Percentiles rank a stretch among this genome's conserved stretches.
Conservation (phyloP, 2,888 invertebrate species). For the Meteorus cinctellus region DNA sequence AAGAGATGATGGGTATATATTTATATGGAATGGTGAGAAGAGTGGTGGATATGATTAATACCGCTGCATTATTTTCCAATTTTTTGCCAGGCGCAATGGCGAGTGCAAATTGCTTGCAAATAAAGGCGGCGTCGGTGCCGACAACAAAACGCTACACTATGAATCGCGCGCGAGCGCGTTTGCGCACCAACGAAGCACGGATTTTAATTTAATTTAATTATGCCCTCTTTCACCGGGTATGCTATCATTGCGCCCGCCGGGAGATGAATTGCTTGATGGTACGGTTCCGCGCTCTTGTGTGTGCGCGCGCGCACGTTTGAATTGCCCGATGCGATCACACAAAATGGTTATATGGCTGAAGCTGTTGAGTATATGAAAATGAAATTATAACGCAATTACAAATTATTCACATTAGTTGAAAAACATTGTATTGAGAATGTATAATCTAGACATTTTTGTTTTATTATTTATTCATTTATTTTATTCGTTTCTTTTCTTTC, state of each 20-base stretch:
- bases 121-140: conserved; percentile 59
- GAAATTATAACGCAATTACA: conserved; percentile 8
- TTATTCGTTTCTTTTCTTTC: conserved; percentile 19
- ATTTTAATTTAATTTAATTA: conserved; percentile 67
- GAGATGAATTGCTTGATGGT: conserved; percentile 61
- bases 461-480: conserved; percentile 13
- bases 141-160: conserved; percentile 22
- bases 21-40: conserved; percentile 27
- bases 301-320: background rate
- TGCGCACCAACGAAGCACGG: conserved; percentile 43
- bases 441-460: background rate
- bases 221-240: conserved; percentile 59
- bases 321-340: conserved; percentile 11
- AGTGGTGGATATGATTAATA: conserved; percentile 67
- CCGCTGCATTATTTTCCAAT: conserved; percentile 68
- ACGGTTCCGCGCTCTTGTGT: conserved; percentile 3
- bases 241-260: conserved; percentile 56
- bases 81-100: conserved; percentile 62
- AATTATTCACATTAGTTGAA: conserved; percentile 1
- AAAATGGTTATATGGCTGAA: conserved; percentile 3
- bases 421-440: background rate
- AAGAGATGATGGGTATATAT: conserved; percentile 40
- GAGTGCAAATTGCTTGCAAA: conserved; percentile 69
- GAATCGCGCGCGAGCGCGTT: conserved; percentile 44
- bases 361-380: conserved; percentile 1